Evolutionary conservation across 1,140 invertebrate genomes (phyloP).

Genomic region (Marisa cornuarietis): DNA sequence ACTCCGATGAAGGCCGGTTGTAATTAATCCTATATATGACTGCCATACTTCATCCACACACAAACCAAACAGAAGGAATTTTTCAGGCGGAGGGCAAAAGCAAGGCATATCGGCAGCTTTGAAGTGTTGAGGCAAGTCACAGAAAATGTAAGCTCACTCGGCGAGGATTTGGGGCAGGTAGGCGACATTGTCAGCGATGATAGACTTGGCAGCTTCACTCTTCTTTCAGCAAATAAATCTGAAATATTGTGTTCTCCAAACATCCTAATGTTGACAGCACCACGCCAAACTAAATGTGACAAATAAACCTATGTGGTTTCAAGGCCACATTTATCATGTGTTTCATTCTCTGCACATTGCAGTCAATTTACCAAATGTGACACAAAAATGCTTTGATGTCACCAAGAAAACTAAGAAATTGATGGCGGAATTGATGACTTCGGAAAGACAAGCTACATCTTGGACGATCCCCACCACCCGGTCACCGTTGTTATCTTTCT

Average conservation of each 20-base stretch:
- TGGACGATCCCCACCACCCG: neutral
- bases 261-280: neutral
- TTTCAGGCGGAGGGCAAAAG: too few species aligned
- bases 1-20: too few species aligned
- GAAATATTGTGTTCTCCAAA: neutral
- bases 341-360: conserved; percentile 2
- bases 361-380: conserved; percentile 2
- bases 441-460: neutral
- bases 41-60: too few species aligned
- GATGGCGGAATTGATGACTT: conserved; percentile 4
- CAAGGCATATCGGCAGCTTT: too few species aligned
- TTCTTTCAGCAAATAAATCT: neutral
- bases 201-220: too few species aligned
- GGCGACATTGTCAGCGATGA: too few species aligned
- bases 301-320: neutral
- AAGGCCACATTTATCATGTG: neutral
- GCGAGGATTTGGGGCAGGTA: too few species aligned
- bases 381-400: conserved; percentile 15
- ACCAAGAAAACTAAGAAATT: conserved; percentile 14
- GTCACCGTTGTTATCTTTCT: neutral
- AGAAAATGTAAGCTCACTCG: too few species aligned
- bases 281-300: neutral
- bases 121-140: too few species aligned
- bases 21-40: too few species aligned
- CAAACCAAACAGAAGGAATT: too few species aligned